Conservation (phyloP, 2,113 vertebrate species). For the Acrocephalus arundinaceus region DNA sequence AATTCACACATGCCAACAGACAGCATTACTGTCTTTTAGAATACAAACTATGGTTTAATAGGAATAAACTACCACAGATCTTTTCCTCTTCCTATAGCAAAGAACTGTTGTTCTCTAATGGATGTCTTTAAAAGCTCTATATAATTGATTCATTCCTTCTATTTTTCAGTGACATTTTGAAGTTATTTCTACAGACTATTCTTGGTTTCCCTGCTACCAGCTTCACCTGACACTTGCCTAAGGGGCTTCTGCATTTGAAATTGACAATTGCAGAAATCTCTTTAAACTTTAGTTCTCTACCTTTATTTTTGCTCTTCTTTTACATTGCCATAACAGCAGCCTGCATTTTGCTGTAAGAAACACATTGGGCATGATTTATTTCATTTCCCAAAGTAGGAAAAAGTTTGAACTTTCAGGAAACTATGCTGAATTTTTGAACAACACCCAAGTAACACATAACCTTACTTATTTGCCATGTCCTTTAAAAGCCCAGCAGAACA, state of each 20-base stretch:
- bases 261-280: neutral
- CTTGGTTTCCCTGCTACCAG: conserved; percentile 17
- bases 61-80: neutral
- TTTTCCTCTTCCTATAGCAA: neutral
- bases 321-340: neutral
- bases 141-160: conserved; percentile 14
- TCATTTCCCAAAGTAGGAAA: neutral
- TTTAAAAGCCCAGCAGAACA: neutral
- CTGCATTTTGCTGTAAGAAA: conserved; percentile 41
- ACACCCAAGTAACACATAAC: neutral
- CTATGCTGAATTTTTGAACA: neutral
- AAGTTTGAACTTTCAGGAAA: conserved; percentile 1
- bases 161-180: conserved; percentile 12
- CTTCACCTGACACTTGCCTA: conserved; percentile 8
- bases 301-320: conserved; percentile 37
- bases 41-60: neutral
- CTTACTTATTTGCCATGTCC: neutral
- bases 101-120: neutral
- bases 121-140: neutral
- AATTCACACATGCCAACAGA: neutral
- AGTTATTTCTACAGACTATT: conserved; percentile 38
- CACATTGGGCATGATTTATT: neutral
- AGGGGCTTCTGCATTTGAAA: conserved; percentile 45
- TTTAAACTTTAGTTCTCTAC: conserved; percentile 31
- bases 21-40: neutral